Evolutionary conservation across 2,888 invertebrate species (phyloP).

Genomic region (Tetragnatha montana): DNA sequence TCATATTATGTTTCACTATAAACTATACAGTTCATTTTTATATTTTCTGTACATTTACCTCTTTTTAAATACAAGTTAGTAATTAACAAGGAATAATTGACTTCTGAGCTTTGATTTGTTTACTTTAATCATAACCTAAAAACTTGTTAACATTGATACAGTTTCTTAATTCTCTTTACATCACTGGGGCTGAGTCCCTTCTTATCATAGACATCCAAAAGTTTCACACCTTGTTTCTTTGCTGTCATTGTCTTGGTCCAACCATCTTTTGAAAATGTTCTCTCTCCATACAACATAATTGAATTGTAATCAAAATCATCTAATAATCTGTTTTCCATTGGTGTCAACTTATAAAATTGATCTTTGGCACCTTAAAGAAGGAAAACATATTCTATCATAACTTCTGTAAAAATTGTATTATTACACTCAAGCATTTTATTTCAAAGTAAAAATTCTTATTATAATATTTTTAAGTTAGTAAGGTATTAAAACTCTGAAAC

Average conservation of each 20-base stretch:
- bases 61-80: no score
- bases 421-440: no score
- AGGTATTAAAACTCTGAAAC: no score
- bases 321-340: constrained; percentile 58
- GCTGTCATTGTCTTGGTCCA: constrained; percentile 71
- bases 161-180: constrained; percentile 65
- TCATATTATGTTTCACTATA: neutral
- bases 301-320: constrained; percentile 71
- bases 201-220: constrained; percentile 71
- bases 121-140: no score
- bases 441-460: no score
- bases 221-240: constrained; percentile 46
- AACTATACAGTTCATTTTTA: neutral
- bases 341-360: constrained; percentile 65
- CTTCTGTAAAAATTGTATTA: no score
- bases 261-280: constrained; percentile 70
- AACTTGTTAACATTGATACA: constrained; percentile 68
- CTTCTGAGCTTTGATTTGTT: no score
- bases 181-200: constrained; percentile 65
- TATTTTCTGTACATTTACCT: neutral
- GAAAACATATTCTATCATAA: neutral
- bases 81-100: no score
- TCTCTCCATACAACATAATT: constrained; percentile 72
- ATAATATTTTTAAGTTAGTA: no score
- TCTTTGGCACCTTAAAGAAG: constrained; percentile 49